Evolutionary conservation across 2,797 vertebrate species (phyloP), one percentile per base, ranked within the genome.

Genomic region (Acrossocheilus wenchowensis): DNA sequence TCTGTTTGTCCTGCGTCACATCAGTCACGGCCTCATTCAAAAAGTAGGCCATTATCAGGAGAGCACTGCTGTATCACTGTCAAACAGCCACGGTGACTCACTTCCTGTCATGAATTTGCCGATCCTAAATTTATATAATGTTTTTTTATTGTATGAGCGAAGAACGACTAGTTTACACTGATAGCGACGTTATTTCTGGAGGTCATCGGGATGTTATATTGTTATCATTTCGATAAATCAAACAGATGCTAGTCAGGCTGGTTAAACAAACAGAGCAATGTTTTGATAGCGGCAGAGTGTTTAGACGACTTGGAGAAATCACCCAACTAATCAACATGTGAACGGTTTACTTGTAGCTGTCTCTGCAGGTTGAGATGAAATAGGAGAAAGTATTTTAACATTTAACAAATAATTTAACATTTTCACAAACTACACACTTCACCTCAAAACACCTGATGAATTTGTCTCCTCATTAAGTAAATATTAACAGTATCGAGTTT

Each of bases 91-190:
- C 9, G 19, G 17, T 81, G 68, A 84, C 85, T 77, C 77, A 77
- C n/a, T 81, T 84, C 77, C 86, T 68, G 54, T 66, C 82, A 87
- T 39, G 19, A 43, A 73, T 43, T 71, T 72, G 66, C 85, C 45
- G 17, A 68, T 54, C 23, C 26, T 52, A 3, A 41, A 14, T 81
- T 64, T 62, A 19, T 43, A 62, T 17, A 62, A 26, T 62, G 23
- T n/a, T 60, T 60, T 60, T 60, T 41, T 10, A 19, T 43, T 43
- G 39, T n/a, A 17, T 79, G 54, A 26, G 36, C 34, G 15, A 4
- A 23, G 26, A 39, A 52, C 12, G 30, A 36, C 21, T 62, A 26
- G 54, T 62, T 79, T 60, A 79, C 36, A 26, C 21, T 26, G 36
- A 60, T 12, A 60, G 23, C 74, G 3, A 5, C 4, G 26, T 60